Base-by-base conservation (phyloP, 2,113 vertebrate species). In the Xenopus tropicalis region DNA sequence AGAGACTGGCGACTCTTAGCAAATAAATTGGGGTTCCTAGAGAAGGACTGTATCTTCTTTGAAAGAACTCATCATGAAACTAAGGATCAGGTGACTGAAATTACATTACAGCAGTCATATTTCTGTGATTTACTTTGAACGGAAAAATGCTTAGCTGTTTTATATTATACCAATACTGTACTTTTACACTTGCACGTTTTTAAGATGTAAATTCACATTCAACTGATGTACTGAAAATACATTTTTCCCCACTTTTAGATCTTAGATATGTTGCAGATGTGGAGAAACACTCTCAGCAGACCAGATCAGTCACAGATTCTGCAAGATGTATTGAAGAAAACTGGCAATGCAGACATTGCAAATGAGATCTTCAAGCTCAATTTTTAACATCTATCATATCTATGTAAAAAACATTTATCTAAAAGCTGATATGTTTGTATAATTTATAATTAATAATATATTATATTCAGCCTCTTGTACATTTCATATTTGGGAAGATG, bases 1-100 rank as follows among this genome's bases (percentile, higher is more conserved):
- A 78, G 58, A 57, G 66, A 61, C 1, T 79, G 66, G 64, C 81
- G 48, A 63, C 74, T 74, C 11, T 54, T 79, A 20, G 78, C 75
- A 20, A 74, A 71, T 14, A 65, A 66, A 2, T 59, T 81, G 20
- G 78, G 80, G 2, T 59, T 81, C 25, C 42, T 69, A 44, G 80
- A 72, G 25, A 63, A 68, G 59, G 69, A 75, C 4, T 63, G 59
- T 52, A 22, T 10, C 19, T 44, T 22, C 20, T 73, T 78, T 66
- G 80, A 77, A 16, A 21, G 22, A 16, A 21, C 37, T 19, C 44
- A 63, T 52, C 14, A 56, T 23, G 61, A 69, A 54, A 42, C 11
- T 0, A 70, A 67, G 37, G 61, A 61, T 0, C 23, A 78, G 22
- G 70, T 82, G 72, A 17, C 29, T 37, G 29, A 37, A 37, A 37